phyloP scores from a whole-genome alignment of 2,888 invertebrate species.

The Lottia scabra region DNA sequence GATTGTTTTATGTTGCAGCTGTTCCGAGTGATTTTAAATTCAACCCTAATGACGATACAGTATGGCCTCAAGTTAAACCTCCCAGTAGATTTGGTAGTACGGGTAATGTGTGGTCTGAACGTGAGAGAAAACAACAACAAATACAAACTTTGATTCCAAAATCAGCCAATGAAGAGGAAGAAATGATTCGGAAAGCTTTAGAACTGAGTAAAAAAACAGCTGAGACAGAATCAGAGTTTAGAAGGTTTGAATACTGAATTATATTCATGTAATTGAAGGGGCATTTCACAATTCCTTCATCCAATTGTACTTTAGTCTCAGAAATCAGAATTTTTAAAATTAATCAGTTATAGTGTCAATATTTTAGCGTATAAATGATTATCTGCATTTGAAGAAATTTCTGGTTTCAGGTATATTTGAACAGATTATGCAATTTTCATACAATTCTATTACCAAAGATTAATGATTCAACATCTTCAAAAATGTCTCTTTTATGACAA shows the following conservation, averaged over 20 bases:
- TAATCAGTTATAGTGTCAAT: too few relatives aligned
- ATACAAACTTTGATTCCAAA: slow-evolving; percentile 8
- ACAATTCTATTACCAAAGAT: too few relatives aligned
- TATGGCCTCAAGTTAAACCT: background rate
- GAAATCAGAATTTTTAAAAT: too few relatives aligned
- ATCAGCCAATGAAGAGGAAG: slow-evolving; percentile 10
- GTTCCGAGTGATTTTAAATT: background rate
- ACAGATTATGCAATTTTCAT: too few relatives aligned
- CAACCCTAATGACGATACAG: background rate
- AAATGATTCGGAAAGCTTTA: slow-evolving; percentile 15
- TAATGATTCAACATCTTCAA: too few relatives aligned
- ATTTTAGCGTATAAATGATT: too few relatives aligned
- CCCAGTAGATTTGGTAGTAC: background rate
- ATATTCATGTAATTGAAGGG: too few relatives aligned
- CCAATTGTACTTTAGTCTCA: too few relatives aligned
- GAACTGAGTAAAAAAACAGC: slow-evolving; percentile 11
- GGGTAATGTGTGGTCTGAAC: slow-evolving; percentile 7
- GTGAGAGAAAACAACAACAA: slow-evolving; percentile 7
- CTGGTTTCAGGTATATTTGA: too few relatives aligned
- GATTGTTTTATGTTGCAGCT: background rate
- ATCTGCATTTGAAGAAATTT: too few relatives aligned
- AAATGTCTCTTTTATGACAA: too few relatives aligned
- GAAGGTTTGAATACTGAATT: slow-evolving; percentile 2
- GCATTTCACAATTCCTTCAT: too few relatives aligned
- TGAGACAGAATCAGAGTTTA: background rate